phyloP scores from a whole-genome alignment of 2,888 invertebrate species.

The Lampropteryx suffumata region DNA sequence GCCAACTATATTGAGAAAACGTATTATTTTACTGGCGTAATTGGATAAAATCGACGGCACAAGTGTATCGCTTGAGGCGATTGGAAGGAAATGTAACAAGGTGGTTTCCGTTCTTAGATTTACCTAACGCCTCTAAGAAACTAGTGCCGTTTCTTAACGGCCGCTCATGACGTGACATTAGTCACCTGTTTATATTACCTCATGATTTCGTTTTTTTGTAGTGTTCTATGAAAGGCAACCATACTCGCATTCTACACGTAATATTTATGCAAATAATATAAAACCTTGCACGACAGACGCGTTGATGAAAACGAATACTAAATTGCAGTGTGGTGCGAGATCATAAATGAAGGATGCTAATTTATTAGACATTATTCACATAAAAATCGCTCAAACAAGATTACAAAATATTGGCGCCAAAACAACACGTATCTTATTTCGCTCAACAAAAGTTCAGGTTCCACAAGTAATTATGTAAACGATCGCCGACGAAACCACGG shows the following conservation, averaged over 20 bases:
- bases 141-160: too few relatives aligned
- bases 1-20: conserved; percentile 16
- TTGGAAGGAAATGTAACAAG: conserved; percentile 53
- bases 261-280: too few relatives aligned
- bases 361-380: not conserved
- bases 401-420: conserved; percentile 8
- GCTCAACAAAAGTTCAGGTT: conserved; percentile 12
- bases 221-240: too few relatives aligned
- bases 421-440: conserved; percentile 9
- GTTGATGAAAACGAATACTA: too few relatives aligned
- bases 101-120: conserved; percentile 48
- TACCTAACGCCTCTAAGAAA: too few relatives aligned
- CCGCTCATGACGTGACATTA: too few relatives aligned
- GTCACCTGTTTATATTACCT: too few relatives aligned
- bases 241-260: too few relatives aligned
- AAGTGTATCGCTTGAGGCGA: conserved; percentile 30
- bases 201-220: too few relatives aligned
- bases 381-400: not conserved
- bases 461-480: conserved; percentile 20
- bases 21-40: conserved; percentile 12
- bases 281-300: too few relatives aligned
- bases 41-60: conserved; percentile 12
- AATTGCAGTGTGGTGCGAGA: too few relatives aligned
- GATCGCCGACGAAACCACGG: conserved; percentile 14
- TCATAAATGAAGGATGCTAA: not conserved